phyloP scores from a whole-genome alignment of 2,113 vertebrate genomes.

The Rhinichthys klamathensis region DNA sequence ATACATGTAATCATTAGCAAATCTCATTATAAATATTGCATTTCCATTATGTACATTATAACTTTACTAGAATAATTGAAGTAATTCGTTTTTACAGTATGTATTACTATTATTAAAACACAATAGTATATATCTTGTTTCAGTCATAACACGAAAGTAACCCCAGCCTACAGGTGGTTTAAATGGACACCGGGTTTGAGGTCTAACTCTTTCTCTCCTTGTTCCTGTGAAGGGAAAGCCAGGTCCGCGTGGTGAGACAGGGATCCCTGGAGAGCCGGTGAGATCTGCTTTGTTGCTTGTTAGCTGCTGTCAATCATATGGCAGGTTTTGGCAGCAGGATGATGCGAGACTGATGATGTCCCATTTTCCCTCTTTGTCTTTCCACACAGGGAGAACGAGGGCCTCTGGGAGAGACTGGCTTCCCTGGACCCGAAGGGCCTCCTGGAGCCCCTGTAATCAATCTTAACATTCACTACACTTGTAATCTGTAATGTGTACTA shows the following conservation, averaged over 20 bases:
- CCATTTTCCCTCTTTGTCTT: slow-evolving; percentile 60
- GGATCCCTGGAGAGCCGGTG: slow-evolving; percentile 92
- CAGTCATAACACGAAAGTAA: no score
- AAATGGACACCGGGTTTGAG: not conserved
- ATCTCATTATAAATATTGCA: not conserved
- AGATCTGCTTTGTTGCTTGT: slow-evolving; percentile 69
- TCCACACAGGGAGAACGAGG: slow-evolving; percentile 88
- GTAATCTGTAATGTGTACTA: not conserved
- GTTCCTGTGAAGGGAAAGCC: slow-evolving; percentile 86
- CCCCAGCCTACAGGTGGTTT: not conserved
- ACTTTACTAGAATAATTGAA: not conserved
- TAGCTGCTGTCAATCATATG: slow-evolving; percentile 34
- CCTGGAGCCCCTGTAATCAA: slow-evolving; percentile 86
- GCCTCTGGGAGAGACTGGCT: slow-evolving; percentile 91
- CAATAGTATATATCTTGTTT: not conserved
- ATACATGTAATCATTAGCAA: not conserved
- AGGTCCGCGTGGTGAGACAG: slow-evolving; percentile 83
- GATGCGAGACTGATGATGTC: slow-evolving; percentile 61
- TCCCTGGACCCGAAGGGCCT: slow-evolving; percentile 94
- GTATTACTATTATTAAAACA: not conserved
- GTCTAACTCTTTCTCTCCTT: slow-evolving; percentile 50
- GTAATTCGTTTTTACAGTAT: fast-evolving
- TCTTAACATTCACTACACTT: slow-evolving; percentile 22
- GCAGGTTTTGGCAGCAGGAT: slow-evolving; percentile 28
- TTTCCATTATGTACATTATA: not conserved